Evolutionary conservation across 2,888 invertebrate genomes (phyloP).

Genomic region (Dione juno): DNA sequence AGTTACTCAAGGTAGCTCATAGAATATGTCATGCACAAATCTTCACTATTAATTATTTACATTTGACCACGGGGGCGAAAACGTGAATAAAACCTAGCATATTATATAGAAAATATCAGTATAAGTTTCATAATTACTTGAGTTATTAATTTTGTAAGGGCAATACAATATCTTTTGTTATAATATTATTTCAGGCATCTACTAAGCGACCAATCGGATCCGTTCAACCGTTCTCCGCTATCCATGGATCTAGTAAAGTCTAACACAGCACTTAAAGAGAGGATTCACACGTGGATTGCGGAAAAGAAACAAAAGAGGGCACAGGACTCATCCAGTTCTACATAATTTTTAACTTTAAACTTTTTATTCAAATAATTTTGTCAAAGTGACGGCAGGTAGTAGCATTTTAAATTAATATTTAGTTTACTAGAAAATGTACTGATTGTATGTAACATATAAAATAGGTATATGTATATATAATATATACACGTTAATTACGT

Average conservation of each 20-base stretch:
- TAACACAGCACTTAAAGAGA: slow-evolving; percentile 88
- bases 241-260: slow-evolving; percentile 96
- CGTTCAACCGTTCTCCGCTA: slow-evolving; percentile 96
- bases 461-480: not conserved
- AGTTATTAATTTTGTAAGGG: too few species aligned
- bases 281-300: slow-evolving; percentile 91
- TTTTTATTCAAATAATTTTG: not conserved
- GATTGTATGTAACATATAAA: not conserved
- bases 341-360: slow-evolving; percentile 23
- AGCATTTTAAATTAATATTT: slow-evolving; percentile 5
- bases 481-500: not conserved
- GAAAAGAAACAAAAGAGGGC: slow-evolving; percentile 79
- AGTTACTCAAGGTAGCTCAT: too few species aligned
- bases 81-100: too few species aligned
- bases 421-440: slow-evolving; percentile 2
- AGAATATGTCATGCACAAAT: too few species aligned
- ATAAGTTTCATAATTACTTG: too few species aligned
- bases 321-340: slow-evolving; percentile 52
- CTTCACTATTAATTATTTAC: too few species aligned
- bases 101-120: too few species aligned
- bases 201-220: slow-evolving; percentile 96
- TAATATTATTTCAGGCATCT: slow-evolving; percentile 84
- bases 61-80: too few species aligned
- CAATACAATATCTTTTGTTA: too few species aligned
- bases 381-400: slow-evolving; percentile 6